Evolutionary conservation across 1,140 invertebrate species (phyloP).

Genomic region (Mycetomoellerius zeteki): DNA sequence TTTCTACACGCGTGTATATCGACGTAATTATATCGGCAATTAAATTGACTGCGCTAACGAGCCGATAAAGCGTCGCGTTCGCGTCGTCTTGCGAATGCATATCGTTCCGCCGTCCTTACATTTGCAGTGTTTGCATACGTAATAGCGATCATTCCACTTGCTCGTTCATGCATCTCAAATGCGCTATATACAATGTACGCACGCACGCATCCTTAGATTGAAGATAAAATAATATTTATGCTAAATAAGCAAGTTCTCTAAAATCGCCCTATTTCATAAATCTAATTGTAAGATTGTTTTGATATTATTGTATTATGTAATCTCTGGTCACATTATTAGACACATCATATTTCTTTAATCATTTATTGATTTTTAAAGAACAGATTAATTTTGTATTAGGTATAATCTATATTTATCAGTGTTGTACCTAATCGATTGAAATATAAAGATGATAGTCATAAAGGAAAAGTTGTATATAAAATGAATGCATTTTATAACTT

Average conservation of each 20-base stretch:
- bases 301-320: neutral
- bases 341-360: too few relatives aligned
- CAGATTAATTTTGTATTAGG: too few relatives aligned
- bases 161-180: conserved; percentile 8
- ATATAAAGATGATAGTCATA: too few relatives aligned
- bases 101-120: neutral
- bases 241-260: neutral
- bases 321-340: too few relatives aligned
- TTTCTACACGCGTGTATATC: neutral
- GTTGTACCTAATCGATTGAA: too few relatives aligned
- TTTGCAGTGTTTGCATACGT: neutral
- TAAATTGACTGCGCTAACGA: conserved; percentile 34
- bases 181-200: neutral
- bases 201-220: neutral
- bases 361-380: too few relatives aligned
- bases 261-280: neutral
- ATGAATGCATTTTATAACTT: too few relatives aligned
- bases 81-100: neutral
- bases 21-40: conserved; percentile 44
- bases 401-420: too few relatives aligned
- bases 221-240: neutral
- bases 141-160: conserved; percentile 42
- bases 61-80: conserved; percentile 22
- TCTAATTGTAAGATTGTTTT: neutral
- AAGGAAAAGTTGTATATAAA: too few relatives aligned